A percentile compares a stretch with the other conserved stretches of the same genome.
Evolutionary conservation across 2,888 invertebrate genomes (phyloP).

Genomic region (Apoda limacodes): DNA sequence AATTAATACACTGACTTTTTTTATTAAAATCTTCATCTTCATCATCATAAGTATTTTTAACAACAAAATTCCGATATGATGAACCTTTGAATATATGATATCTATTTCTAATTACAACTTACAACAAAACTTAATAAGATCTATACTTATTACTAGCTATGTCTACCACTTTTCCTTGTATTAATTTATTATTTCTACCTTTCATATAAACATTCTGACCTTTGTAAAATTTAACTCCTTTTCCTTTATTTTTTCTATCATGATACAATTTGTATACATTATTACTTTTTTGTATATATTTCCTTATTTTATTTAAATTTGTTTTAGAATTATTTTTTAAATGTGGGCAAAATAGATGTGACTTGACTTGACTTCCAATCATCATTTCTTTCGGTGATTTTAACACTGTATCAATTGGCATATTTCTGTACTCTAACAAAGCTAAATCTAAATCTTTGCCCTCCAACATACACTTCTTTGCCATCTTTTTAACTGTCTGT

Average conservation of each 20-base stretch:
- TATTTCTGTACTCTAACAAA: slow-evolving; percentile 9
- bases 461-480: slow-evolving; percentile 5
- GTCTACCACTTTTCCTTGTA: slow-evolving; percentile 5
- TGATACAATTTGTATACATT: slow-evolving; percentile 7
- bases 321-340: not conserved
- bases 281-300: not conserved
- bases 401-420: slow-evolving; percentile 5
- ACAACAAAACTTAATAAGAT: slow-evolving; percentile 5
- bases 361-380: slow-evolving; percentile 6
- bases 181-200: slow-evolving; percentile 7
- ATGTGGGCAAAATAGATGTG: slow-evolving; percentile 2
- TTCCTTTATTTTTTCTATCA: slow-evolving; percentile 6
- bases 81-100: slow-evolving; percentile 7
- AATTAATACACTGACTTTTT: not conserved
- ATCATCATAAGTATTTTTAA: not conserved
- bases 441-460: slow-evolving; percentile 8
- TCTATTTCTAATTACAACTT: slow-evolving; percentile 6
- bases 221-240: slow-evolving; percentile 1
- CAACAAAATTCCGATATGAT: slow-evolving; percentile 1
- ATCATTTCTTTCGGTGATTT: slow-evolving; percentile 8
- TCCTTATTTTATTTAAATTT: slow-evolving; percentile 2
- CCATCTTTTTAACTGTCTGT: slow-evolving; percentile 8
- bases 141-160: slow-evolving; percentile 1
- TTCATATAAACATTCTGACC: slow-evolving; percentile 8
- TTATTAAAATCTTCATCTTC: not conserved